Percentiles rank a stretch among this genome's conserved stretches.
Evolutionary conservation across 2,888 invertebrate genomes (phyloP).

Genomic region (Miltochrista miniata): DNA sequence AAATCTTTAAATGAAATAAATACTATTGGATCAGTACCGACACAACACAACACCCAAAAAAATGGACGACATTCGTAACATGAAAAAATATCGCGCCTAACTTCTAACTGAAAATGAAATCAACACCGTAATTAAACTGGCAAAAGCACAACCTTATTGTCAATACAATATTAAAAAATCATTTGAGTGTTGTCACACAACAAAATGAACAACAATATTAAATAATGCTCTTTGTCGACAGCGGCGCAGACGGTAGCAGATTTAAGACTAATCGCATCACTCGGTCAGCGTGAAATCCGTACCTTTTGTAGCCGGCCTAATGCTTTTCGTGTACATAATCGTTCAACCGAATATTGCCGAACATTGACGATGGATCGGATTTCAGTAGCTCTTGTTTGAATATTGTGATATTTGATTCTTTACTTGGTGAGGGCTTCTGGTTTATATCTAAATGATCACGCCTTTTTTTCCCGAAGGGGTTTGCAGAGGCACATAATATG

Average conservation of each 20-base stretch:
- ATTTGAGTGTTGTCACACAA: slow-evolving; percentile 10
- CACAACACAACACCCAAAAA: too few relatives aligned
- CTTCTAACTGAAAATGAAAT: background rate
- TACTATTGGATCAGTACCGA: too few relatives aligned
- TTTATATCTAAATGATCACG: too few relatives aligned
- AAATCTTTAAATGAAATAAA: background rate
- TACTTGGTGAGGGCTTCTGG: too few relatives aligned
- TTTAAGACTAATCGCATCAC: slow-evolving; percentile 38
- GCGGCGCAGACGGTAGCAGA: slow-evolving; percentile 27
- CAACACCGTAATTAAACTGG: slow-evolving; percentile 1
- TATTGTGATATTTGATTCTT: background rate
- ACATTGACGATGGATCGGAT: slow-evolving; percentile 2
- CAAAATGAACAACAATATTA: slow-evolving; percentile 34
- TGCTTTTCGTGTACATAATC: slow-evolving; percentile 25
- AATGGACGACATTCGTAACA: too few relatives aligned
- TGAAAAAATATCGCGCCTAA: too few relatives aligned
- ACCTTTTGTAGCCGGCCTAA: slow-evolving; percentile 28
- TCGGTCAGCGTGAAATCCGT: slow-evolving; percentile 37
- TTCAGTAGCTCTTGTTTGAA: background rate
- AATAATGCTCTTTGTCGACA: slow-evolving; percentile 25
- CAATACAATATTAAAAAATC: slow-evolving; percentile 2
- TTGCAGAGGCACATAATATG: too few relatives aligned
- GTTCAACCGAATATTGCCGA: slow-evolving; percentile 14
- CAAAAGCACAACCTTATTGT: slow-evolving; percentile 1
- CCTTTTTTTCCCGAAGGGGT: too few relatives aligned